These are phyloP conservation scores for Anorthoa munda DNA, from an alignment of 2,888 invertebrate genomes.

Conservation along the genomic window DNA sequence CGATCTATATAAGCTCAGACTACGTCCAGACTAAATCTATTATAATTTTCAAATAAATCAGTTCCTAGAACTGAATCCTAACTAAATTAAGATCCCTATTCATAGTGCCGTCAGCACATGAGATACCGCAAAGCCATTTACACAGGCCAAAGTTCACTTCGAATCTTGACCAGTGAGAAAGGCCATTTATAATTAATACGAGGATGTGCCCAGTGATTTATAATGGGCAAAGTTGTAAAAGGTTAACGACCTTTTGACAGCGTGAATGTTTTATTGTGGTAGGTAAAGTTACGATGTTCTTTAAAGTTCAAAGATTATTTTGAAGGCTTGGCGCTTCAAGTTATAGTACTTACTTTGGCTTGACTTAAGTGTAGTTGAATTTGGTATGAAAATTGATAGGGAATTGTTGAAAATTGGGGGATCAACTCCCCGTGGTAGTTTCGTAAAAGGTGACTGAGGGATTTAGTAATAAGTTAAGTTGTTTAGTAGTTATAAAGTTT, in stretches of 20 bases:
- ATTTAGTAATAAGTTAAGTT: not conserved
- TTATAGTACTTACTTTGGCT: conserved; percentile 21
- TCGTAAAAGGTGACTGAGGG: not conserved
- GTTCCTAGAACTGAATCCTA: not conserved
- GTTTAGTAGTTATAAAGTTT: not conserved
- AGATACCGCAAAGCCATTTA: conserved; percentile 25
- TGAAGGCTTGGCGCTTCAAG: not conserved
- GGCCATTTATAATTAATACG: conserved; percentile 51
- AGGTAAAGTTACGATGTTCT: conserved; percentile 30
- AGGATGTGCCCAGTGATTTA: conserved; percentile 60
- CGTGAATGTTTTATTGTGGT: conserved; percentile 45
- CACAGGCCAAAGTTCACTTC: conserved; percentile 57
- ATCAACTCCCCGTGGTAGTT: too few species aligned
- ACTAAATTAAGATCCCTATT: conserved; percentile 23
- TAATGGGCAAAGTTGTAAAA: conserved; percentile 53
- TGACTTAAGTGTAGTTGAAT: conserved; percentile 21
- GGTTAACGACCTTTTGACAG: conserved; percentile 67
- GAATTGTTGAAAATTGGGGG: conserved; percentile 11
- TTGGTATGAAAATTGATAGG: conserved; percentile 14
- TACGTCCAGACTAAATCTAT: too few species aligned
- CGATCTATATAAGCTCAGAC: too few species aligned
- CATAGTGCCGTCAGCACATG: conserved; percentile 13
- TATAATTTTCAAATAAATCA: conserved; percentile 3
- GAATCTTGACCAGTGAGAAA: conserved; percentile 51
- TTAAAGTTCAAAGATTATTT: conserved; percentile 40